Percentiles rank a stretch among this genome's conserved stretches.
These are phyloP conservation scores for Nasonia longicornis DNA, from an alignment of 1,140 invertebrate genomes.

Conservation along the genomic window DNA sequence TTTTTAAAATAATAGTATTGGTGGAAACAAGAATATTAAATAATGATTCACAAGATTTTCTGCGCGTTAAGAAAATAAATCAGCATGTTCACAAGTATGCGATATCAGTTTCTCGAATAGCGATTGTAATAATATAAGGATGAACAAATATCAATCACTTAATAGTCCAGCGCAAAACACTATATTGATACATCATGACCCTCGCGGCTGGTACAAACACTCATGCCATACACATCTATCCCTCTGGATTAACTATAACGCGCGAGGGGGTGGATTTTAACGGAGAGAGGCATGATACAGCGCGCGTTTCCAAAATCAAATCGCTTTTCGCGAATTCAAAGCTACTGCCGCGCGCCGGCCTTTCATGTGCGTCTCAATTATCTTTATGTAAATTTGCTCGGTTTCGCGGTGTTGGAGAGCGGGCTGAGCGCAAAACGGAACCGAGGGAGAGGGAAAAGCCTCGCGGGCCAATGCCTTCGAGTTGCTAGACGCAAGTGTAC, in stretches of 20 bases:
- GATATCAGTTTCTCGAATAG: no score
- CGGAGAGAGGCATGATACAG: not conserved
- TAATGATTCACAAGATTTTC: no score
- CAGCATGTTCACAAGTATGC: no score
- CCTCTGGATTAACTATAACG: not conserved
- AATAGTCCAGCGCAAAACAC: no score
- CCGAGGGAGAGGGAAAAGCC: not conserved
- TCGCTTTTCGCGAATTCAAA: slow-evolving; percentile 32
- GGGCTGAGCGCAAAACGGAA: not conserved
- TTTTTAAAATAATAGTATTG: no score
- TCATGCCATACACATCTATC: not conserved
- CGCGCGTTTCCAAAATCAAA: slow-evolving; percentile 27
- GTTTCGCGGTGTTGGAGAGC: slow-evolving; percentile 53
- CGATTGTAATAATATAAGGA: no score
- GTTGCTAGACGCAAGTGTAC: slow-evolving; percentile 5
- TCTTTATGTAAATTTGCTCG: slow-evolving; percentile 68
- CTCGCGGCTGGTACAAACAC: not conserved
- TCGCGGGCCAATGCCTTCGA: slow-evolving; percentile 1
- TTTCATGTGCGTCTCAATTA: slow-evolving; percentile 67
- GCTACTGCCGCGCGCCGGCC: slow-evolving; percentile 36
- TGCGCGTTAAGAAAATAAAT: no score
- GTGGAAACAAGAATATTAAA: no score
- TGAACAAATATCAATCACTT: no score
- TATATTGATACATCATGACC: no score
- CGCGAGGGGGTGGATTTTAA: not conserved